These are phyloP conservation scores for Corydoras maculifer DNA, from an alignment of 2,113 vertebrate genomes.

Conservation along the genomic window DNA sequence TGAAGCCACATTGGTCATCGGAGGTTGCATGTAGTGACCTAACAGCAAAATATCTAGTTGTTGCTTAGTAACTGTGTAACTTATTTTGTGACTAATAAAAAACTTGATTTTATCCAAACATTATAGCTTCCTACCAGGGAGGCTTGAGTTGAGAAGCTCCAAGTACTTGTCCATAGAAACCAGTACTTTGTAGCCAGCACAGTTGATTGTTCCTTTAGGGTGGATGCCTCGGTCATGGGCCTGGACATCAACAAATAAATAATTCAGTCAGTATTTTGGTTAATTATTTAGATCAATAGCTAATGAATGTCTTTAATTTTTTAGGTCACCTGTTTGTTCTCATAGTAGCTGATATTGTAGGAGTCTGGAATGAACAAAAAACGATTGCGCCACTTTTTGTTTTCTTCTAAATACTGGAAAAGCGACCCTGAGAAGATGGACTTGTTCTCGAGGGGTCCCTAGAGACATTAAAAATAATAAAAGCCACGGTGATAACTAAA, in stretches of 20 bases:
- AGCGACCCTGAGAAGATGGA: conserved; percentile 87
- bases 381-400: conserved; percentile 88
- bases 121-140: conserved; percentile 67
- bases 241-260: conserved; percentile 55
- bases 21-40: too few relatives aligned
- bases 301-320: not conserved
- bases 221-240: conserved; percentile 73
- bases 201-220: conserved; percentile 77
- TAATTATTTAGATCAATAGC: too few relatives aligned
- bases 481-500: not conserved
- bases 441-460: conserved; percentile 77
- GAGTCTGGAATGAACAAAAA: conserved; percentile 82
- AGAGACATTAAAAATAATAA: not conserved
- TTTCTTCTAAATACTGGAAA: conserved; percentile 89
- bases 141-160: conserved; percentile 74
- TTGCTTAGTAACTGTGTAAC: too few relatives aligned
- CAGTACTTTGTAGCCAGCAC: conserved; percentile 84
- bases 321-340: conserved; percentile 78
- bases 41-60: too few relatives aligned
- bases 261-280: not conserved
- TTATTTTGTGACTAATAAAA: too few relatives aligned
- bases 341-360: conserved; percentile 76
- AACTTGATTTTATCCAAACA: too few relatives aligned
- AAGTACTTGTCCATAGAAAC: conserved; percentile 83
- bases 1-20: too few relatives aligned